Conservation (phyloP, 2,888 invertebrate genomes). For the Polyploca ridens region DNA sequence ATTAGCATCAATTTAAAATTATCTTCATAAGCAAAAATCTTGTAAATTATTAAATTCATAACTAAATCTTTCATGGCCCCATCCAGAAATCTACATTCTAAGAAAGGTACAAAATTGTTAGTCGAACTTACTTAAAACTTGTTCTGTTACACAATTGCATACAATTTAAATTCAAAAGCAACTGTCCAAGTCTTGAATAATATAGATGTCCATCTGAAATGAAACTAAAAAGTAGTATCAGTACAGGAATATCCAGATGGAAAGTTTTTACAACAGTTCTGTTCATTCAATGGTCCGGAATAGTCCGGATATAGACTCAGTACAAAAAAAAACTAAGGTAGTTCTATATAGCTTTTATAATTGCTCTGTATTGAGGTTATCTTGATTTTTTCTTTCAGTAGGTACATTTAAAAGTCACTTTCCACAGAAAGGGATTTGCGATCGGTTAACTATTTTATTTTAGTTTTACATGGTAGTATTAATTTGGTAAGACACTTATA, state of each 20-base stretch:
- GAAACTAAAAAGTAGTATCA: neutral
- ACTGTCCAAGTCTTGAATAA: neutral
- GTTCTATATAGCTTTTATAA: neutral
- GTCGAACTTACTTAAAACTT: slow-evolving; percentile 31
- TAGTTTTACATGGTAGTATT: no score
- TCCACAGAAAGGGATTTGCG: no score
- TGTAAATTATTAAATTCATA: no score
- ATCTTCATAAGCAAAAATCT: no score
- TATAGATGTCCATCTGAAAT: neutral
- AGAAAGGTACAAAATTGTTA: slow-evolving; percentile 32
- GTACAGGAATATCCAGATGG: neutral
- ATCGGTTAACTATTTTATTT: no score
- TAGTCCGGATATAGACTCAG: neutral
- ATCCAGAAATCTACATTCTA: slow-evolving; percentile 25
- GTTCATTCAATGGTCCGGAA: neutral
- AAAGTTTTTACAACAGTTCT: neutral
- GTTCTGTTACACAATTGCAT: slow-evolving; percentile 34
- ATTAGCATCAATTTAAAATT: no score
- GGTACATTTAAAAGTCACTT: no score
- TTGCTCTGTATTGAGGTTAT: neutral
- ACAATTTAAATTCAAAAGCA: slow-evolving; percentile 33
- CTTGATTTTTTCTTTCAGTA: no score
- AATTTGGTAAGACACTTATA: no score
- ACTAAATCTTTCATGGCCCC: no score
- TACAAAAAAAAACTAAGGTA: neutral